Evolutionary conservation across 2,888 invertebrate species (phyloP), one percentile per base, ranked within the genome.

Genomic region (Mystacides longicornis): DNA sequence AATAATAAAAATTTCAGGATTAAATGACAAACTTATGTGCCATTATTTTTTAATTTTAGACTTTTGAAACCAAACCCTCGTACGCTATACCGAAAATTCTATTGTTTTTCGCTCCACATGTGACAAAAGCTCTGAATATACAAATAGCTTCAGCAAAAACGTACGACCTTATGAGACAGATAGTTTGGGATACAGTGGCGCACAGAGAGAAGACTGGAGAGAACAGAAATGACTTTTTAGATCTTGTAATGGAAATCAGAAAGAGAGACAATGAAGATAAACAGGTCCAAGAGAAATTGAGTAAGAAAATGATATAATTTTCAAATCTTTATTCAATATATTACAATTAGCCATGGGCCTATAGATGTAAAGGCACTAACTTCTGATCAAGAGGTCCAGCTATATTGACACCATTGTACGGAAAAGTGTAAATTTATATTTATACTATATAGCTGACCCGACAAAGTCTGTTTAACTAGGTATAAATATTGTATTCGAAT

Each of bases 171-270:
- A 63, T 65, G 45, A 37, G 53, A 11, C 49, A 49, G 16, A 60
- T 63, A 2, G 61, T 64, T 7, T 60, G 57, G 48, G 57, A 58
- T 3, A 61, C 62, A 1, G 59, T 64, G 7, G 54, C 49, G 4
- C 48, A 57, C 5, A 45, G 65, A 42, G 61, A 62, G 42, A 55
- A 62, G 47, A 61, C 48, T 11, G 61, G 61, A 21, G 47, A 61
- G 16, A 62, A 60, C 45, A 49, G 61, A 42, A 62, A 64, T n/a
- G 65, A 65, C 48, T 64, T 64, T 49, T 45, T 65, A 1, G 63
- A 65, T 31, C 52, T 65, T 51, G 59, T 65, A 49, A 57, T 65
- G 58, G 63, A 65, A 42, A 53, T 60, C 14, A 61, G 58, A 49
- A 61, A 61, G 19, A 61, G 61, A 22, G 62, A 59, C 18, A 45